Conservation (phyloP, 2,797 vertebrate species). For the Acrocephalus scirpaceus region DNA sequence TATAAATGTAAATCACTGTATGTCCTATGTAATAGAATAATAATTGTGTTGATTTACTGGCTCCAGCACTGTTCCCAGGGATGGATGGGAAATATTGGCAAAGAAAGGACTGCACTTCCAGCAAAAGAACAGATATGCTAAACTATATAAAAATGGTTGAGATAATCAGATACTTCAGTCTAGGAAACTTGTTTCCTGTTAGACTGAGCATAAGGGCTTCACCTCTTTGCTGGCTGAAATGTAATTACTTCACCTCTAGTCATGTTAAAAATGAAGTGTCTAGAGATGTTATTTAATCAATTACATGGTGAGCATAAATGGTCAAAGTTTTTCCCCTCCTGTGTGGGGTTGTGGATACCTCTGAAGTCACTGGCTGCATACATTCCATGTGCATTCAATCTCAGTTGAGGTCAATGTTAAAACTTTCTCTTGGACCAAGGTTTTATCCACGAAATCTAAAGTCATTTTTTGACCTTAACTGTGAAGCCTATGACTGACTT, state of each 20-base stretch:
- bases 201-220: background rate
- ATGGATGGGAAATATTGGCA: background rate
- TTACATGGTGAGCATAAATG: background rate
- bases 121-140: conserved; percentile 11
- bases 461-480: background rate
- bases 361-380: background rate
- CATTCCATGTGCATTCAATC: background rate
- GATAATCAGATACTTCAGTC: conserved; percentile 41
- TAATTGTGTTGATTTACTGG: conserved; percentile 73
- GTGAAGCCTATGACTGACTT: background rate
- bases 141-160: conserved; percentile 9
- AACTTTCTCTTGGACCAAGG: background rate
- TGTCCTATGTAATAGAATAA: conserved; percentile 73
- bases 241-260: conserved; percentile 15
- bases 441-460: background rate
- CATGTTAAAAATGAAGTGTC: background rate
- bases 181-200: background rate
- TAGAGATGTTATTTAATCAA: background rate
- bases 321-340: background rate
- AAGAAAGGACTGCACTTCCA: conserved; percentile 15
- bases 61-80: conserved; percentile 16
- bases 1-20: conserved; percentile 71
- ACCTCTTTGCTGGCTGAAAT: background rate
- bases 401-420: background rate
- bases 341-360: background rate